A percentile compares a stretch with the other conserved stretches of the same genome.
Conservation (phyloP, 1,140 invertebrate genomes). For the Drosophila sp. region DNA sequence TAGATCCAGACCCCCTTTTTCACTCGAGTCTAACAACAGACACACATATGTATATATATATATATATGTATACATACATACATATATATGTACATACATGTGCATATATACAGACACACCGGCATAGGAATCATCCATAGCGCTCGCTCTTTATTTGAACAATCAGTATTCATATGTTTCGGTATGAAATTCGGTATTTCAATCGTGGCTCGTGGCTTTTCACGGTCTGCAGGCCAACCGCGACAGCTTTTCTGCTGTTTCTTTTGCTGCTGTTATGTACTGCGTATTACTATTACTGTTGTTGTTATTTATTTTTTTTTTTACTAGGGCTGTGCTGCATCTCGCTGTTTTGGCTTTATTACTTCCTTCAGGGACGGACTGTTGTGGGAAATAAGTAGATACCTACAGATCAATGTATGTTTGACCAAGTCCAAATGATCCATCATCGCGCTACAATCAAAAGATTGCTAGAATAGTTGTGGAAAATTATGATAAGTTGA, state of each 20-base stretch:
- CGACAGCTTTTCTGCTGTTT: slow-evolving; percentile 76
- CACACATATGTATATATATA: not conserved
- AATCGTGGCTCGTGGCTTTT: slow-evolving; percentile 82
- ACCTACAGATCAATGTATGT: not conserved
- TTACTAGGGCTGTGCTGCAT: slow-evolving; percentile 28
- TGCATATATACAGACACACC: slow-evolving; percentile 2
- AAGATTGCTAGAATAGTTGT: no score
- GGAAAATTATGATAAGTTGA: no score
- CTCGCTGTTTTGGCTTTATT: slow-evolving; percentile 21
- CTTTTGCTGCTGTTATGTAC: slow-evolving; percentile 47
- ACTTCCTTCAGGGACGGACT: slow-evolving; percentile 2
- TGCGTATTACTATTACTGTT: slow-evolving; percentile 27
- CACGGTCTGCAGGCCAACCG: slow-evolving; percentile 80
- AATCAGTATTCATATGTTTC: slow-evolving; percentile 77
- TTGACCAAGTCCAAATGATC: no score
- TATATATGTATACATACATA: not conserved
- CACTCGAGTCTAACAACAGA: not conserved
- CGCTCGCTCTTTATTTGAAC: slow-evolving; percentile 67
- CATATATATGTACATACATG: not conserved
- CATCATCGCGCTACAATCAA: no score
- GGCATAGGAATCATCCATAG: slow-evolving; percentile 39
- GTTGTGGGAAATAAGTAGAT: not conserved
- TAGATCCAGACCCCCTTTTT: slow-evolving; percentile 13
- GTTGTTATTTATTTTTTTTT: slow-evolving; percentile 27
- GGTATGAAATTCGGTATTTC: slow-evolving; percentile 81